Percentiles rank a stretch among this genome's conserved stretches.
These are phyloP conservation scores for Fragum fragum DNA, from an alignment of 2,888 invertebrate genomes.

Conservation along the genomic window DNA sequence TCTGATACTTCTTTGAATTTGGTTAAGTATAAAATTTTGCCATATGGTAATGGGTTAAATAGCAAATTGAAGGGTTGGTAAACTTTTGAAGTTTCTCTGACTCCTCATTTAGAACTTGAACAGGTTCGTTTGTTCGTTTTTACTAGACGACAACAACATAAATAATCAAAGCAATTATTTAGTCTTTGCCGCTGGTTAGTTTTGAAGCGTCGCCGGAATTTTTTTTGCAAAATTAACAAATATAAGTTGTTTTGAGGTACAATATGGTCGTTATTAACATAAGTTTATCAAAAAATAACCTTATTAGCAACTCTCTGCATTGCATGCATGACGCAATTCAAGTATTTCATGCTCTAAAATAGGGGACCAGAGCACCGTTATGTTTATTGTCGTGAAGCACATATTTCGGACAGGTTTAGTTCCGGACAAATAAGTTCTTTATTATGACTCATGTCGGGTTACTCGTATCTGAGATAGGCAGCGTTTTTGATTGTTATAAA, in stretches of 20 bases:
- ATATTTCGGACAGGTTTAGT: background rate
- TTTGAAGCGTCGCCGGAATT: background rate
- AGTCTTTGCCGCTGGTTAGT: background rate
- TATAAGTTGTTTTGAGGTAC: background rate
- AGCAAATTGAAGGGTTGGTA: too few species aligned
- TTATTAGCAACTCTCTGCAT: background rate
- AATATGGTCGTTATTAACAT: background rate
- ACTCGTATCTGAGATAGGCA: too few species aligned
- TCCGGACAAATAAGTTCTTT: background rate
- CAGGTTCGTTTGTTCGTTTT: too few species aligned
- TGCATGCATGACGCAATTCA: background rate
- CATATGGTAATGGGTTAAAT: too few species aligned
- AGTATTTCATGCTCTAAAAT: background rate
- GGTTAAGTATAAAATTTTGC: too few species aligned
- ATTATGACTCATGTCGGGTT: too few species aligned
- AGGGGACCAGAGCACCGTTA: background rate
- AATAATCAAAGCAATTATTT: background rate
- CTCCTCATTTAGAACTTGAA: too few species aligned
- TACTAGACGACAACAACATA: background rate
- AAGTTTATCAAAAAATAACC: background rate
- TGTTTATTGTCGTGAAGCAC: background rate
- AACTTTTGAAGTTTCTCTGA: too few species aligned
- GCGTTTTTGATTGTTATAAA: too few species aligned
- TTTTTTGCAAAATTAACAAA: background rate
- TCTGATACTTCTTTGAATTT: too few species aligned